These are phyloP conservation scores for Troglohyphantes excavatus DNA, from an alignment of 2,888 invertebrate genomes.

Conservation along the genomic window DNA sequence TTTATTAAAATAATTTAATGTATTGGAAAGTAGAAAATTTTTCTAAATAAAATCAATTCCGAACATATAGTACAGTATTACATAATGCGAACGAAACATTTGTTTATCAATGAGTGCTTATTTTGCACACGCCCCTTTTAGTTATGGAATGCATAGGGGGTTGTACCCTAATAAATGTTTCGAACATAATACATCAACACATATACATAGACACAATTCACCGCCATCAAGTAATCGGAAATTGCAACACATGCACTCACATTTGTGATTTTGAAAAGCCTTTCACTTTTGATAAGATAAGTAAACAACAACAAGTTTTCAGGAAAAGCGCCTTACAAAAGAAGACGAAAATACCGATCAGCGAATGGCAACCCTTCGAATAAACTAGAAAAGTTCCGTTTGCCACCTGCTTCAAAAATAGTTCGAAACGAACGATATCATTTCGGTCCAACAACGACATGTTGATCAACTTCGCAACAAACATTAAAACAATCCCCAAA, in stretches of 20 bases:
- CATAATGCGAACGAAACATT: background rate
- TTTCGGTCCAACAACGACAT: background rate
- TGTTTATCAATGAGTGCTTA: background rate
- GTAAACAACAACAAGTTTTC: background rate
- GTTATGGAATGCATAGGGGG: background rate
- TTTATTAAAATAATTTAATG: no score
- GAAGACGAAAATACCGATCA: background rate
- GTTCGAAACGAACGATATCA: background rate
- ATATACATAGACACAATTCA: background rate
- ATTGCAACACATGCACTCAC: no score
- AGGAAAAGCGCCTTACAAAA: slow-evolving; percentile 8
- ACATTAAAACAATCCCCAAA: background rate
- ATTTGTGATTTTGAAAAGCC: background rate
- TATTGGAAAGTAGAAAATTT: no score
- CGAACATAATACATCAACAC: background rate
- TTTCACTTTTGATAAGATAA: background rate
- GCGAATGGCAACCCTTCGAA: slow-evolving; percentile 30
- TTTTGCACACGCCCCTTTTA: background rate
- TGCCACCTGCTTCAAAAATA: slow-evolving; percentile 33
- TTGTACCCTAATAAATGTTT: background rate
- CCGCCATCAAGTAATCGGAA: background rate
- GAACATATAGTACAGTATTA: no score
- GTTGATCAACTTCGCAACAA: background rate
- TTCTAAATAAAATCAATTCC: no score
- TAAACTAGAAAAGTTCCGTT: background rate